Conservation (phyloP, 2,113 vertebrate species). For the Urocitellus parryii region DNA sequence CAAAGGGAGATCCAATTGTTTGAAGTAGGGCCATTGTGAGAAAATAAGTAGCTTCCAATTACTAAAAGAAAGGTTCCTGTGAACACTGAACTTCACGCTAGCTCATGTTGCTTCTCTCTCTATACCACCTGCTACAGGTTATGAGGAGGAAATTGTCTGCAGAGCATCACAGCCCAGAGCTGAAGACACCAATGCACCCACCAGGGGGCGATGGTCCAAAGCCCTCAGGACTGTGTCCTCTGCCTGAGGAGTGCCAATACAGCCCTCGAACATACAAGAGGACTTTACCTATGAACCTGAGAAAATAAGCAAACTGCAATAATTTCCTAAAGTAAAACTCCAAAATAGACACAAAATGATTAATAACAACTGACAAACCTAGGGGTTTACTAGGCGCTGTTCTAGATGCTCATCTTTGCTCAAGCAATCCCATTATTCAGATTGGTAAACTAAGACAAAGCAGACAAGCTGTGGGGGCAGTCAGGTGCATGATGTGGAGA, state of each 20-base stretch:
- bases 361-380: rapidly evolving
- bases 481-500: rapidly evolving
- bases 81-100: rapidly evolving
- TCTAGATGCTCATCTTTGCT: rapidly evolving
- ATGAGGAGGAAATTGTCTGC: rapidly evolving
- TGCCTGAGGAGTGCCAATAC: rapidly evolving
- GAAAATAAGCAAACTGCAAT: rapidly evolving
- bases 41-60: background rate
- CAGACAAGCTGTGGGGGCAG: rapidly evolving
- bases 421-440: too few species aligned
- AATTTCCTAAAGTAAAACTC: background rate
- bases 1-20: rapidly evolving
- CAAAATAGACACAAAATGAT: rapidly evolving
- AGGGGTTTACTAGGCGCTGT: rapidly evolving
- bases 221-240: rapidly evolving
- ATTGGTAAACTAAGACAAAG: background rate
- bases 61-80: rapidly evolving
- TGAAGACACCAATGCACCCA: rapidly evolving
- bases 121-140: rapidly evolving
- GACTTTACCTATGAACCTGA: rapidly evolving
- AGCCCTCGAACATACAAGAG: rapidly evolving
- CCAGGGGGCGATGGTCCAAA: rapidly evolving
- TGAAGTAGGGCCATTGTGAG: rapidly evolving
- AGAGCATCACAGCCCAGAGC: rapidly evolving
- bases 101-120: rapidly evolving